phyloP scores from a whole-genome alignment of 2,888 invertebrate genomes.

The Metacarcinus magister region DNA sequence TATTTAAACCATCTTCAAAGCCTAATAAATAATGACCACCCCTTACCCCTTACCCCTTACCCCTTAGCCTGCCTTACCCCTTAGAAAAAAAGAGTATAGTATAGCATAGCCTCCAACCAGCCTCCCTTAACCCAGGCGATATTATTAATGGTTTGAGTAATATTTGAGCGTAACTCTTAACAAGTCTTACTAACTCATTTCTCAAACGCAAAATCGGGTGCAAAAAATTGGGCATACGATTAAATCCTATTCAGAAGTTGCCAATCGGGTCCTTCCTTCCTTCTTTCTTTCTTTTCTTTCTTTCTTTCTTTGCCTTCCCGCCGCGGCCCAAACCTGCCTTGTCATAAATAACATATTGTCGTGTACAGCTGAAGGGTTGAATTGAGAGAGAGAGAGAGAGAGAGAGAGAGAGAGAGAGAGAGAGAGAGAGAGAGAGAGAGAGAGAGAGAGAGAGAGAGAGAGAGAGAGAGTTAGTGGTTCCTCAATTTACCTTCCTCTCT shows the following conservation, averaged over 20 bases:
- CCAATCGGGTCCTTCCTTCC: conserved; percentile 72
- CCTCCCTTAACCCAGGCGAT: conserved; percentile 26
- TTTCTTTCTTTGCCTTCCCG: too few relatives aligned
- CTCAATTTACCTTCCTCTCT: neutral
- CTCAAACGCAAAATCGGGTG: conserved; percentile 57
- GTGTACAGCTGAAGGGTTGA: conserved; percentile 62
- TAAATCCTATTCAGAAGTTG: conserved; percentile 75
- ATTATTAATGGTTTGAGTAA: conserved; percentile 71
- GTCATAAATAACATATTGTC: conserved; percentile 79
- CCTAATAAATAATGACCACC: conserved; percentile 68
- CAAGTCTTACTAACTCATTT: conserved; percentile 70
- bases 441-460: conserved; percentile 7
- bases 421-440: conserved; percentile 59
- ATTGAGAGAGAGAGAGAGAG: conserved; percentile 1
- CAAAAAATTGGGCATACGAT: conserved; percentile 66
- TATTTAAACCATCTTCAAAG: conserved; percentile 62
- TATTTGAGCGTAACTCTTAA: conserved; percentile 40
- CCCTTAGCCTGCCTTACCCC: neutral
- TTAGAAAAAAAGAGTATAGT: neutral
- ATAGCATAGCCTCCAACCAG: neutral
- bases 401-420: neutral
- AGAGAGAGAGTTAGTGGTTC: neutral
- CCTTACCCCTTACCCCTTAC: conserved; percentile 31
- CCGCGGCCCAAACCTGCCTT: conserved; percentile 40
- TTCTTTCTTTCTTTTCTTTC: too few relatives aligned